Conservation (phyloP, 2,797 vertebrate genomes). For the Pteronotus mesoamericanus region DNA sequence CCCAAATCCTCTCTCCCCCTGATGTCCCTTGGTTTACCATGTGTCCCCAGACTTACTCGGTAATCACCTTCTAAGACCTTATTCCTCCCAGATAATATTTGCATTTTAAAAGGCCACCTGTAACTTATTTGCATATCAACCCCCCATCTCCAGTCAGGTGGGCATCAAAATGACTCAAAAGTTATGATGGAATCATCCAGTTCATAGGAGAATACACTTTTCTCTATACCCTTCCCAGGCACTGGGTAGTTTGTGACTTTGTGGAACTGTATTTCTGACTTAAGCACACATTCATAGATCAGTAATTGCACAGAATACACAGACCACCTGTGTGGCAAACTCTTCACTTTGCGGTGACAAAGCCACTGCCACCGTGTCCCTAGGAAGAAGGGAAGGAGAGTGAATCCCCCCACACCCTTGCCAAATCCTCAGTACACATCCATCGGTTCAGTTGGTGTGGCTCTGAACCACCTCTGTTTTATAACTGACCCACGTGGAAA, state of each 20-base stretch:
- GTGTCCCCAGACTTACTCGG: background rate
- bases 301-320: accelerated
- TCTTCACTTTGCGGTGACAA: background rate
- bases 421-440: background rate
- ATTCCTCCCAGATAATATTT: background rate
- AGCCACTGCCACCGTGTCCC: background rate
- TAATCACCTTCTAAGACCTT: background rate
- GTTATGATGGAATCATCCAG: accelerated
- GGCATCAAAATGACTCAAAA: background rate
- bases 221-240: accelerated
- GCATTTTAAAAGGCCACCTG: background rate
- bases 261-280: background rate
- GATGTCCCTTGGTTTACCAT: background rate
- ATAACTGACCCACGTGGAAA: slow-evolving; percentile 49
- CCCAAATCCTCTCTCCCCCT: background rate
- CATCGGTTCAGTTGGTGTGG: background rate
- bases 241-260: background rate
- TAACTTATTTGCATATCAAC: background rate
- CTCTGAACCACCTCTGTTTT: slow-evolving; percentile 22
- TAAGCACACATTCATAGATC: background rate
- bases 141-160: background rate
- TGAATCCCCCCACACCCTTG: background rate
- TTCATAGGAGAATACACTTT: background rate
- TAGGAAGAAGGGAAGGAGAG: background rate
- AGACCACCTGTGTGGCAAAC: background rate